Evolutionary conservation across 92 coral and sea anemone species (phyloP).

Genomic region (Zoanthus solanderi): DNA sequence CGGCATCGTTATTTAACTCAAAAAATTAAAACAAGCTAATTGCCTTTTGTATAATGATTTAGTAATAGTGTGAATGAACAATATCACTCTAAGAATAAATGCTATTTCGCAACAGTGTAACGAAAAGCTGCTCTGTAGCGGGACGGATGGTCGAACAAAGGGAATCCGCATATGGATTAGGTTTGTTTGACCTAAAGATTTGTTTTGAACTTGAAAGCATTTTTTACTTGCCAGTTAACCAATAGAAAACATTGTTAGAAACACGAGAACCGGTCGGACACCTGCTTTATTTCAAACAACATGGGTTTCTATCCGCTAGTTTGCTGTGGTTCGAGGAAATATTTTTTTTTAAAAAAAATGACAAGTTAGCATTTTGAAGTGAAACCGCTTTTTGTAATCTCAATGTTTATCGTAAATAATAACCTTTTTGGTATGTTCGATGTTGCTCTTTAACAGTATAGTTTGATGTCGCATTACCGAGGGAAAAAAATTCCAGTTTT

Average conservation of each 20-base stretch:
- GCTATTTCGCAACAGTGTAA: not conserved
- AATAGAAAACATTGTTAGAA: constrained; percentile 26
- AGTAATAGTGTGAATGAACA: too few relatives aligned
- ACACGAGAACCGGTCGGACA: constrained; percentile 56
- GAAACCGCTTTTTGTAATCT: not conserved
- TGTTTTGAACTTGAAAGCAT: constrained; percentile 22
- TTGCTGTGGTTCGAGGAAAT: not conserved
- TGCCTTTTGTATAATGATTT: not conserved
- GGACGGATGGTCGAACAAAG: not conserved
- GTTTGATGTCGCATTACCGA: not conserved
- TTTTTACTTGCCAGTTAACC: constrained; percentile 6
- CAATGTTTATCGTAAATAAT: not conserved
- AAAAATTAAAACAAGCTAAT: constrained; percentile 5
- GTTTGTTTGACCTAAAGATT: not conserved
- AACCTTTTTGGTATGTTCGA: not conserved
- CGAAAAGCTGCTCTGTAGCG: not conserved
- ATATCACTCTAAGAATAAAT: too few relatives aligned
- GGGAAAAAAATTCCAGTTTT: not conserved
- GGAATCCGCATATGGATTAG: constrained; percentile 8
- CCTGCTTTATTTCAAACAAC: constrained; percentile 69
- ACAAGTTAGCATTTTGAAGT: not conserved
- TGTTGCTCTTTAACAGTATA: not conserved
- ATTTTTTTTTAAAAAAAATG: not conserved
- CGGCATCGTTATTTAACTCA: not conserved
- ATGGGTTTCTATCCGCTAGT: constrained; percentile 58